phyloP scores from a whole-genome alignment of 2,888 invertebrate species.

The Apamea monoglypha region DNA sequence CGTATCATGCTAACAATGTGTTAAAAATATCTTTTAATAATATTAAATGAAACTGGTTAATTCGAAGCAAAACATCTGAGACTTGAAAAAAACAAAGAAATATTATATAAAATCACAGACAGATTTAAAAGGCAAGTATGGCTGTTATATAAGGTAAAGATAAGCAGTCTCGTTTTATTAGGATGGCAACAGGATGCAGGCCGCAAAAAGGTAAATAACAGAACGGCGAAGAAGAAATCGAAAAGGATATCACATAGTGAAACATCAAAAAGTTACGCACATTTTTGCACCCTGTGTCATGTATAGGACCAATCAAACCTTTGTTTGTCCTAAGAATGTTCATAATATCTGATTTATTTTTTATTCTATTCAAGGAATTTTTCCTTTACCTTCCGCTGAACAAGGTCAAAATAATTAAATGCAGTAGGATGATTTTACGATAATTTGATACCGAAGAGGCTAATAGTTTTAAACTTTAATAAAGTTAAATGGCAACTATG shows the following conservation, averaged over 20 bases:
- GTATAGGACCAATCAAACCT: neutral
- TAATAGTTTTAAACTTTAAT: no score
- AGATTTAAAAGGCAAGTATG: slow-evolving; percentile 2
- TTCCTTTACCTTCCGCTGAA: no score
- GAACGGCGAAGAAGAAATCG: no score
- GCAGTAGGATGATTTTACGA: slow-evolving; percentile 3
- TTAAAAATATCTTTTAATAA: slow-evolving; percentile 38
- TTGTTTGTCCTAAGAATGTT: neutral
- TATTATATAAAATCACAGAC: neutral
- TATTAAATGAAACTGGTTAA: slow-evolving; percentile 25
- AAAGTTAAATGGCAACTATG: neutral
- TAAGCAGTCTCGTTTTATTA: no score
- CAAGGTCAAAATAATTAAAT: slow-evolving; percentile 23
- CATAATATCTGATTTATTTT: neutral
- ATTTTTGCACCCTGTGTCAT: neutral
- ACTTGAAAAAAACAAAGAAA: neutral
- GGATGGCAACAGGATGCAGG: neutral
- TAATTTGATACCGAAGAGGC: neutral
- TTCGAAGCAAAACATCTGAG: neutral
- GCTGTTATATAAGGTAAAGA: neutral
- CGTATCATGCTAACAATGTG: slow-evolving; percentile 45
- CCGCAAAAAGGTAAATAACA: neutral
- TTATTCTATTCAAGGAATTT: no score
- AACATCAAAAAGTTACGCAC: neutral
- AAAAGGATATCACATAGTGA: neutral